Percentiles rank a stretch among this genome's conserved stretches.
phyloP scores from a whole-genome alignment of 2,888 invertebrate species.

The Electrophaes corylata region DNA sequence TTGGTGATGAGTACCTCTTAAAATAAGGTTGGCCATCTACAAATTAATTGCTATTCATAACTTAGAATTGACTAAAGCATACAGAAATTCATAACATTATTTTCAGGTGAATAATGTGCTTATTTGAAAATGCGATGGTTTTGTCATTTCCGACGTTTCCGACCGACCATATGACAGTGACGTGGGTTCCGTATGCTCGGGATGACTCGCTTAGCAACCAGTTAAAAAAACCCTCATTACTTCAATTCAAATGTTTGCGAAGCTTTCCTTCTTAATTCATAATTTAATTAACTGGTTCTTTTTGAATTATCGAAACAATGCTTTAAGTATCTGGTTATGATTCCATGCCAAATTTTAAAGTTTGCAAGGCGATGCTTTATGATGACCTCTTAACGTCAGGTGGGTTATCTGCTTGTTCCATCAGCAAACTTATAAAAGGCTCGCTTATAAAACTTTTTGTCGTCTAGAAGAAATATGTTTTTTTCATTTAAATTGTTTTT shows the following conservation, averaged over 20 bases:
- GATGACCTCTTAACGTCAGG: too few relatives aligned
- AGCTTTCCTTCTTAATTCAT: neutral
- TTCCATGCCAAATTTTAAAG: too few relatives aligned
- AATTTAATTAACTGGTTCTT: neutral
- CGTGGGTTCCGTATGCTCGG: slow-evolving; percentile 9
- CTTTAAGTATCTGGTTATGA: too few relatives aligned
- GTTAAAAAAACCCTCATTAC: neutral
- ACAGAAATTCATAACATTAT: neutral
- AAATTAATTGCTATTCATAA: neutral
- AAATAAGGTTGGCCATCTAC: neutral
- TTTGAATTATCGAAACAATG: neutral
- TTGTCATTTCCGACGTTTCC: too few relatives aligned
- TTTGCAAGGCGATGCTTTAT: too few relatives aligned
- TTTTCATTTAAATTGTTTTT: too few relatives aligned
- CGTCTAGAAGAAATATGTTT: too few relatives aligned
- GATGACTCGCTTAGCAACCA: neutral
- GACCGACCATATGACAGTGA: slow-evolving; percentile 26
- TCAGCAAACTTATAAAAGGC: too few relatives aligned
- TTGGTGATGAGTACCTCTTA: too few relatives aligned
- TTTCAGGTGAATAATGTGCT: slow-evolving; percentile 7
- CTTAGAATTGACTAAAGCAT: neutral
- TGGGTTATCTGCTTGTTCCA: too few relatives aligned
- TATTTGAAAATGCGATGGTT: slow-evolving; percentile 13
- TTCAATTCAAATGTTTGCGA: neutral
- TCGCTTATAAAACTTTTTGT: too few relatives aligned